Percentiles rank a stretch among this genome's conserved stretches.
Evolutionary conservation across 2,113 vertebrate species (phyloP).

Genomic region (Coregonus clupeaformis): DNA sequence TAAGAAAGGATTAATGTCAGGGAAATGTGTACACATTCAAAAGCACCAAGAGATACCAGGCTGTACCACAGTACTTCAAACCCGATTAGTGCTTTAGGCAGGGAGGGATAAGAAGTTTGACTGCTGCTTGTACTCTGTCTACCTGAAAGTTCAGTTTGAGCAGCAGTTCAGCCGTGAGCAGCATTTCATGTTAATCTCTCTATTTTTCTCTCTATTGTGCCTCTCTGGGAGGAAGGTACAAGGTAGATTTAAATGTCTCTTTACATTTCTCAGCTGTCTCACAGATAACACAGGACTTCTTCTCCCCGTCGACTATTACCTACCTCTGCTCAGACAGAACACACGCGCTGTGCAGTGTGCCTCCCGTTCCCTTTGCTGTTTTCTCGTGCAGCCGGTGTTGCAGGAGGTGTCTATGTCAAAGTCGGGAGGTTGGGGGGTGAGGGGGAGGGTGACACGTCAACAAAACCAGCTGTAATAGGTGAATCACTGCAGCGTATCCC

Average conservation of each 20-base stretch:
- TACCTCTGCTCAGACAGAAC: conserved; percentile 49
- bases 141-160: conserved; percentile 66
- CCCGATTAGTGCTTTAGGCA: conserved; percentile 57
- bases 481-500: conserved; percentile 68
- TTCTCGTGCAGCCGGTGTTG: conserved; percentile 49
- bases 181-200: conserved; percentile 58
- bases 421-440: conserved; percentile 1
- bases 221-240: conserved; percentile 58
- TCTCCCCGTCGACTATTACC: conserved; percentile 13
- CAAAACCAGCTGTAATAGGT: conserved; percentile 60
- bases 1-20: conserved; percentile 72
- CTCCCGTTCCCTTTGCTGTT: conserved; percentile 37
- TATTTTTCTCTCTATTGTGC: conserved; percentile 72
- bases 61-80: conserved; percentile 56
- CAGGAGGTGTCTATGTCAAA: conserved; percentile 19
- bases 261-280: conserved; percentile 59
- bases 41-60: conserved; percentile 45
- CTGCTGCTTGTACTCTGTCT: conserved; percentile 61
- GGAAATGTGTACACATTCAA: conserved; percentile 55
- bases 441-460: conserved; percentile 34
- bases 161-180: conserved; percentile 22
- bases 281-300: background rate
- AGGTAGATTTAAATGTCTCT: conserved; percentile 66
- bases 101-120: conserved; percentile 47
- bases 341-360: too few relatives aligned